These are phyloP conservation scores for Coregonus sp. DNA, from an alignment of 2,797 vertebrate genomes.

Conservation along the genomic window DNA sequence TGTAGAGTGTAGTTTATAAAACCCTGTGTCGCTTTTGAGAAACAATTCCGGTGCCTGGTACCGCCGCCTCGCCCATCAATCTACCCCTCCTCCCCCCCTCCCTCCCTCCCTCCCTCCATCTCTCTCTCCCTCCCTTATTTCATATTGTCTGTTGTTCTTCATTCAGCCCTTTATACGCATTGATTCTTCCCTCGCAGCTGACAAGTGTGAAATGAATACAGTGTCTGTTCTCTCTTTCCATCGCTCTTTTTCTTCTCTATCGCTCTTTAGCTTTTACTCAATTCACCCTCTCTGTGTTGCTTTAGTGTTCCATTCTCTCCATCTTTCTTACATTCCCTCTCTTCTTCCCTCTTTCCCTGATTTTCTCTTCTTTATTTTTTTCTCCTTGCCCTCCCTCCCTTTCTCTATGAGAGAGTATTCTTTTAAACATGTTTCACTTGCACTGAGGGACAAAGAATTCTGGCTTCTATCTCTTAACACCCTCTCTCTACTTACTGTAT, in stretches of 20 bases:
- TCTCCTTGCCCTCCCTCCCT: background rate
- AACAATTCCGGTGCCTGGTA: background rate
- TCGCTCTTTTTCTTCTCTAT: too few species aligned
- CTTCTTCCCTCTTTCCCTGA: background rate
- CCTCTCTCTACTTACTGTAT: background rate
- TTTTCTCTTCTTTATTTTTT: too few species aligned
- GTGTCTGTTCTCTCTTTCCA: background rate
- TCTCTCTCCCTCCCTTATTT: background rate
- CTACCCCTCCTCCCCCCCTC: background rate
- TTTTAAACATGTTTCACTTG: background rate
- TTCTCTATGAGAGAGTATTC: background rate
- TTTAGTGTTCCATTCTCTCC: too few species aligned
- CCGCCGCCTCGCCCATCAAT: slow-evolving; percentile 1
- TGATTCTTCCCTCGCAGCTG: background rate
- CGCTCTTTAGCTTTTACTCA: too few species aligned
- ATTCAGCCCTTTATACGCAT: background rate
- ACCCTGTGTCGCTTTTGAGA: background rate
- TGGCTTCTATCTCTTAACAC: background rate
- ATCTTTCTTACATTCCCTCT: background rate
- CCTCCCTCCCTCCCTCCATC: background rate
- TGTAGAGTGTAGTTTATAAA: too few species aligned
- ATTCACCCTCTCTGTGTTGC: background rate
- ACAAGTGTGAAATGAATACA: slow-evolving; percentile 8
- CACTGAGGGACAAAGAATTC: background rate
- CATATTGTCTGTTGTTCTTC: slow-evolving; percentile 6